phyloP scores from a whole-genome alignment of 2,888 invertebrate species.

The Endomychus coccineus region DNA sequence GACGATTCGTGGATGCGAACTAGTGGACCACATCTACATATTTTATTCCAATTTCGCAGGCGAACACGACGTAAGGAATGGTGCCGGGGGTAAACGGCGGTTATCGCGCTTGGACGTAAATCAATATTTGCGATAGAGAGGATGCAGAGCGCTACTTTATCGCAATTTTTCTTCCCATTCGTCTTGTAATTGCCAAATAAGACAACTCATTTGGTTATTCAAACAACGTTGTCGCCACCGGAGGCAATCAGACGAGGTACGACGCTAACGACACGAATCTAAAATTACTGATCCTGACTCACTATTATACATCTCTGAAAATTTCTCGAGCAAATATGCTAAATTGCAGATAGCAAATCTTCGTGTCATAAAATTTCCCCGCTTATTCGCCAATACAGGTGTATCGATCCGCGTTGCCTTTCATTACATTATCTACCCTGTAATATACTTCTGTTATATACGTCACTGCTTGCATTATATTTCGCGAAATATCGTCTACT shows the following conservation, averaged over 20 bases:
- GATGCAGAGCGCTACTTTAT: constrained; percentile 17
- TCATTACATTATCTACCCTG: too few species aligned
- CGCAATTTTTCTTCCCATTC: constrained; percentile 25
- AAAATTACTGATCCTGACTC: constrained; percentile 16
- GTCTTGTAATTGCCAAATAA: constrained; percentile 30
- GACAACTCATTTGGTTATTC: constrained; percentile 32
- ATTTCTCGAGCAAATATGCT: constrained; percentile 1
- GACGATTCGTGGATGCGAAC: too few species aligned
- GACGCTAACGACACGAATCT: constrained; percentile 22
- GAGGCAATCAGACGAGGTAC: constrained; percentile 22
- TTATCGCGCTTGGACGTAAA: neutral
- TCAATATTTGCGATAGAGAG: neutral
- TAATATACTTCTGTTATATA: too few species aligned
- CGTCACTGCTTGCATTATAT: too few species aligned
- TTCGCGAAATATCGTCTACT: too few species aligned
- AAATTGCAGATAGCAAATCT: neutral
- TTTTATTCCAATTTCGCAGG: constrained; percentile 27
- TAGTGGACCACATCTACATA: constrained; percentile 30
- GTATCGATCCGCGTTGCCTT: too few species aligned
- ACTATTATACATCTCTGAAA: neutral
- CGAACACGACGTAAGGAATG: constrained; percentile 22
- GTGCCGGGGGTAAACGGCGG: too few species aligned
- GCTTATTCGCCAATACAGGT: too few species aligned
- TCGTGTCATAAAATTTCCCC: too few species aligned
- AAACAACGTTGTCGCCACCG: constrained; percentile 24